phyloP scores from a whole-genome alignment of 2,888 invertebrate genomes.

The Linhomoeus sp. region DNA sequence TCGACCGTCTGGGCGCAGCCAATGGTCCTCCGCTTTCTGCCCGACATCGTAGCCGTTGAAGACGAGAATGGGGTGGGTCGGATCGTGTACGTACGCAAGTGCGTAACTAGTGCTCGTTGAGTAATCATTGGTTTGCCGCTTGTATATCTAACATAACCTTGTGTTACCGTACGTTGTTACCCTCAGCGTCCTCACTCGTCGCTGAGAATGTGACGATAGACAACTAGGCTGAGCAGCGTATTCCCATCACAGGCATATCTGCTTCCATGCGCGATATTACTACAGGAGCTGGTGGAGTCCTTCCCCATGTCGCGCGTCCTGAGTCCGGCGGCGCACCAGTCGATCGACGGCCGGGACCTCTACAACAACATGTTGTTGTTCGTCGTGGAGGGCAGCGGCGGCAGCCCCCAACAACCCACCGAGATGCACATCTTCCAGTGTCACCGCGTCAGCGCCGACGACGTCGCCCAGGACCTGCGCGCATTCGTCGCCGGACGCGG shows the following conservation, averaged over 20 bases:
- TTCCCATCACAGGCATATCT: too few species aligned
- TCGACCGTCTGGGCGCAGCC: conserved; percentile 93
- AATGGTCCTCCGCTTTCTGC: conserved; percentile 71
- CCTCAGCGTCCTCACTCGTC: too few species aligned
- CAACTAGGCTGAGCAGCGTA: too few species aligned
- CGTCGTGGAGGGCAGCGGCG: conserved; percentile 64
- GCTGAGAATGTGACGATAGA: too few species aligned
- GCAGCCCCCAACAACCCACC: conserved; percentile 31
- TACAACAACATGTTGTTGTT: conserved; percentile 97
- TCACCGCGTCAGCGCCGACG: conserved; percentile 49
- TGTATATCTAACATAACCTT: too few species aligned
- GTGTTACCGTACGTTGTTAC: too few species aligned
- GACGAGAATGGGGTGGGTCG: conserved; percentile 65
- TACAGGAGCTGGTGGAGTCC: conserved; percentile 78
- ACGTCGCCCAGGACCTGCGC: conserved; percentile 55
- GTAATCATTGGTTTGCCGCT: too few species aligned
- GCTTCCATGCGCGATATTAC: not conserved
- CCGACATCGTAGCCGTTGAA: conserved; percentile 74
- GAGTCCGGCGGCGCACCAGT: conserved; percentile 65
- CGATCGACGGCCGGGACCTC: conserved; percentile 82
- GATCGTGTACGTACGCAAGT: too few species aligned
- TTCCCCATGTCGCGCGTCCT: conserved; percentile 79
- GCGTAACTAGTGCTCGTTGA: too few species aligned
- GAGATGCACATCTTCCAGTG: conserved; percentile 95
- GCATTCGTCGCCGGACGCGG: conserved; percentile 15